Evolutionary conservation across 2,888 invertebrate species (phyloP).

Genomic region (Cheilosia vulpina): DNA sequence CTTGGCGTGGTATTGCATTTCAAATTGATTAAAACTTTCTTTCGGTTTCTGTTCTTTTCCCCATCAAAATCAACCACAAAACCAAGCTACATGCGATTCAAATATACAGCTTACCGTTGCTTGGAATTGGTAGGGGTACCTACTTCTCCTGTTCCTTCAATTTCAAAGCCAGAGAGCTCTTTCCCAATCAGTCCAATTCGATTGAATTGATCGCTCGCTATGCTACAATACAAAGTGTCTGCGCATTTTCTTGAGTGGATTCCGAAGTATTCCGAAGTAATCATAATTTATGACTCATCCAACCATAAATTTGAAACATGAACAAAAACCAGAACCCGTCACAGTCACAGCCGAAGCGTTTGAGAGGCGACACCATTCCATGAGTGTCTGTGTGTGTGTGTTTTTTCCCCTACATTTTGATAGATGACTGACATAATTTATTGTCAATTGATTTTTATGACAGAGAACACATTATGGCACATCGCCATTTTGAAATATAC

Average conservation of each 20-base stretch:
- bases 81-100: background rate
- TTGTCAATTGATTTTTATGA: slow-evolving; percentile 75
- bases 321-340: slow-evolving; percentile 53
- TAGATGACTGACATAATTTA: slow-evolving; percentile 73
- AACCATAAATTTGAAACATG: slow-evolving; percentile 67
- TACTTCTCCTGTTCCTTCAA: background rate
- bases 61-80: slow-evolving; percentile 12
- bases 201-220: slow-evolving; percentile 67
- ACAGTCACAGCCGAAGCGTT: slow-evolving; percentile 43
- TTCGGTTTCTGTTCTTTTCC: background rate
- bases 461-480: slow-evolving; percentile 67
- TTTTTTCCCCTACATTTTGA: slow-evolving; percentile 35
- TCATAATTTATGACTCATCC: slow-evolving; percentile 70
- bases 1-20: background rate
- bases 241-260: slow-evolving; percentile 22
- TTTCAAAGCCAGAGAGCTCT: slow-evolving; percentile 9
- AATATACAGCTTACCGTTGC: background rate
- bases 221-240: slow-evolving; percentile 49
- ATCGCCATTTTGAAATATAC: slow-evolving; percentile 63
- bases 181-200: slow-evolving; percentile 71
- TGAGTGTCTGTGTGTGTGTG: slow-evolving; percentile 27
- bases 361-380: slow-evolving; percentile 42
- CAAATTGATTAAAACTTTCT: slow-evolving; percentile 64
- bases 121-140: too few relatives aligned
- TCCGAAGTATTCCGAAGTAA: slow-evolving; percentile 45